phyloP scores from a whole-genome alignment of 1,140 invertebrate species.

The Drosophila bocki region DNA sequence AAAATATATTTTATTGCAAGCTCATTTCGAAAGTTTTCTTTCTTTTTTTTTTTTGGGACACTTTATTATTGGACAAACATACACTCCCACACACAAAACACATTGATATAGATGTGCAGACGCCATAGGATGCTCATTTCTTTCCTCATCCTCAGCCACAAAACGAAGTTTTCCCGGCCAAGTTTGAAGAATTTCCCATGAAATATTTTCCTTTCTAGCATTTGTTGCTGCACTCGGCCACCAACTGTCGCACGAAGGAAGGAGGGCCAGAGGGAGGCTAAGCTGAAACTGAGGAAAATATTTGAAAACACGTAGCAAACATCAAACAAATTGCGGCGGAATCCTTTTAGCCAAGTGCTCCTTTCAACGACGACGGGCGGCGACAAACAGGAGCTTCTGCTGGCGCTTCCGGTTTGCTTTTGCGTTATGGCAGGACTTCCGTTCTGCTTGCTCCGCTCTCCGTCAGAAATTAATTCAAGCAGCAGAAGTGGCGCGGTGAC shows the following conservation, averaged over 20 bases:
- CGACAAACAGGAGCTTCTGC: slow-evolving; percentile 67
- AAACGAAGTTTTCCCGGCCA: slow-evolving; percentile 23
- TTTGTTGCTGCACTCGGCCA: slow-evolving; percentile 50
- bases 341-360: slow-evolving; percentile 79
- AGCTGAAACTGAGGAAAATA: slow-evolving; percentile 66
- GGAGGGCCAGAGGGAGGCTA: not conserved
- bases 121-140: slow-evolving; percentile 38
- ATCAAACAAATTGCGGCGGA: slow-evolving; percentile 81
- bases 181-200: slow-evolving; percentile 51
- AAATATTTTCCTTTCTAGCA: slow-evolving; percentile 39
- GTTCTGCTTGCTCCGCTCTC: slow-evolving; percentile 45
- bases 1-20: slow-evolving; percentile 41
- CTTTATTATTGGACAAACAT: slow-evolving; percentile 41
- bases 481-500: slow-evolving; percentile 75
- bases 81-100: slow-evolving; percentile 14
- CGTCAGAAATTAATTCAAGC: slow-evolving; percentile 77
- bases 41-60: slow-evolving; percentile 5
- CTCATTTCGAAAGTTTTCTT: slow-evolving; percentile 20
- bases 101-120: slow-evolving; percentile 24
- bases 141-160: slow-evolving; percentile 6
- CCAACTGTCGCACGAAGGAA: slow-evolving; percentile 57
- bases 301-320: slow-evolving; percentile 82
- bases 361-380: slow-evolving; percentile 50
- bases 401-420: slow-evolving; percentile 74
- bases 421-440: slow-evolving; percentile 77